phyloP scores from a whole-genome alignment of 2,797 vertebrate genomes.

The Chaenodraco wilsoni region DNA sequence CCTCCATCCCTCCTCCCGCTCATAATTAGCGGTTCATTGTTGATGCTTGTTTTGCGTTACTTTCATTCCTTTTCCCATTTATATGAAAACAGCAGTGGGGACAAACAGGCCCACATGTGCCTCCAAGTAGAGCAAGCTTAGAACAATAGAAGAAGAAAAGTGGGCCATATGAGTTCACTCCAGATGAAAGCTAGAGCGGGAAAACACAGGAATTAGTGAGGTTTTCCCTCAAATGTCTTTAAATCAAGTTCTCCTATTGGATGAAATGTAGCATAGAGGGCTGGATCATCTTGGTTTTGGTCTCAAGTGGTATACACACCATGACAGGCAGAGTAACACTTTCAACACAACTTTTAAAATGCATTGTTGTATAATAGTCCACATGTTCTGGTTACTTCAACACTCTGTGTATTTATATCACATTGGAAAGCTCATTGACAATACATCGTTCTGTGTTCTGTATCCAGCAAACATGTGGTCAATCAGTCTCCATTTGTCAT shows the following conservation, averaged over 20 bases:
- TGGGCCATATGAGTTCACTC: slow-evolving; percentile 62
- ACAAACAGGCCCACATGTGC: slow-evolving; percentile 69
- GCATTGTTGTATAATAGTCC: slow-evolving; percentile 27
- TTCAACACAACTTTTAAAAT: slow-evolving; percentile 36
- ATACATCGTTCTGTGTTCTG: slow-evolving; percentile 29
- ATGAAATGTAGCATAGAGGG: slow-evolving; percentile 17
- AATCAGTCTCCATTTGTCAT: slow-evolving; percentile 47
- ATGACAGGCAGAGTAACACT: slow-evolving; percentile 59
- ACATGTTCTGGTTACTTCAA: slow-evolving; percentile 42
- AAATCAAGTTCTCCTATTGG: slow-evolving; percentile 56
- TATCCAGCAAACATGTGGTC: slow-evolving; percentile 33
- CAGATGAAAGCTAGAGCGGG: slow-evolving; percentile 61
- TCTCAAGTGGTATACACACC: slow-evolving; percentile 21
- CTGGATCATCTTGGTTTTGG: slow-evolving; percentile 56
- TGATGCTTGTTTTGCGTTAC: slow-evolving; percentile 62
- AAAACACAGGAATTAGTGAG: slow-evolving; percentile 66
- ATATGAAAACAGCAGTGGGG: slow-evolving; percentile 58
- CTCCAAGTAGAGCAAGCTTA: slow-evolving; percentile 29
- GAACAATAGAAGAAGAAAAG: slow-evolving; percentile 73
- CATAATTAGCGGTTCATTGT: slow-evolving; percentile 66
- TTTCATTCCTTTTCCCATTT: slow-evolving; percentile 69
- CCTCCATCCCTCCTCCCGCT: slow-evolving; percentile 22
- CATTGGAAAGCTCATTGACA: slow-evolving; percentile 23
- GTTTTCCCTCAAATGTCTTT: slow-evolving; percentile 59
- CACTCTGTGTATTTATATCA: slow-evolving; percentile 38